These are phyloP conservation scores for Leucania comma DNA, from an alignment of 2,888 invertebrate genomes.

Conservation along the genomic window DNA sequence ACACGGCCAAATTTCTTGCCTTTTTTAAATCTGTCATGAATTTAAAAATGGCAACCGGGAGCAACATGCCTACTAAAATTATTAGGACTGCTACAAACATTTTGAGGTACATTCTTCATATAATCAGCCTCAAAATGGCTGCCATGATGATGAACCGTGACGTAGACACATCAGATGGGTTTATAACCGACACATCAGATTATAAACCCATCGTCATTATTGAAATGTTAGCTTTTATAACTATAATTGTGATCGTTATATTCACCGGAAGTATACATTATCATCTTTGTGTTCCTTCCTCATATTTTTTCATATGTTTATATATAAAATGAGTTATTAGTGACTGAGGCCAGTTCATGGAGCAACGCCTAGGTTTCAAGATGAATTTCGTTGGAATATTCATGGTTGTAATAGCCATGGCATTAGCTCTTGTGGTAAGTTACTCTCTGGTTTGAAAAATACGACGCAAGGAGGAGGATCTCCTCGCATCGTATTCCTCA, in stretches of 20 bases:
- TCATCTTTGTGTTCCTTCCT: neutral
- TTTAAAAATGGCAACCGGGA: too few relatives aligned
- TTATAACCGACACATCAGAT: too few relatives aligned
- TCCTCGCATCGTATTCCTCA: too few relatives aligned
- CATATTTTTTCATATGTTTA: neutral
- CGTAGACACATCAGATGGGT: too few relatives aligned
- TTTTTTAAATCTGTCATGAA: too few relatives aligned
- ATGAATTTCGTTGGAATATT: constrained; percentile 50
- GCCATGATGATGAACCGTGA: constrained; percentile 20
- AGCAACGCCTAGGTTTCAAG: constrained; percentile 1
- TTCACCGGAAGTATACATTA: constrained; percentile 44
- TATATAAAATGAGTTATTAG: constrained; percentile 29
- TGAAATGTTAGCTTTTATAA: constrained; percentile 4
- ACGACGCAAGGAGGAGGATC: too few relatives aligned
- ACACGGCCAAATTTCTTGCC: too few relatives aligned
- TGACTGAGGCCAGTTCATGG: constrained; percentile 7
- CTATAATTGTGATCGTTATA: constrained; percentile 17
- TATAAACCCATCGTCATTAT: constrained; percentile 28
- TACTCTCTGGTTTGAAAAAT: neutral
- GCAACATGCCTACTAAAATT: too few relatives aligned
- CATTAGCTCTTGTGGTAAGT: constrained; percentile 40
- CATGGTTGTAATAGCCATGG: constrained; percentile 29
- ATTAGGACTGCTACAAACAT: too few relatives aligned
- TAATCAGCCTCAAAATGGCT: neutral
- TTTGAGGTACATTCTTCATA: too few relatives aligned